A percentile compares a stretch with the other conserved stretches of the same genome.
Conservation (phyloP, 2,797 vertebrate genomes). For the Hapalemur alaotrensis region DNA sequence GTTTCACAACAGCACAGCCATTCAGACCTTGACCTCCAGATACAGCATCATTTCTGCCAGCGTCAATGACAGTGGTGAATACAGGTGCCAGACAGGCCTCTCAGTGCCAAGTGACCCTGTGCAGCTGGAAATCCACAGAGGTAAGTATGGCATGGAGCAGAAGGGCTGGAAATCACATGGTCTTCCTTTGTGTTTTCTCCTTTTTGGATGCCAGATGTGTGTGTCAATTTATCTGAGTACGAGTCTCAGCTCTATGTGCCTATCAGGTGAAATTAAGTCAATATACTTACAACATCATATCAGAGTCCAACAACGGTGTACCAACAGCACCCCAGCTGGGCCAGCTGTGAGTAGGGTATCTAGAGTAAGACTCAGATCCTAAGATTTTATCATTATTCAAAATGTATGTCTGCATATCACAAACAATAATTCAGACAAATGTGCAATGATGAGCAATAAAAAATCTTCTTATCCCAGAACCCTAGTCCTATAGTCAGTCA, state of each 20-base stretch:
- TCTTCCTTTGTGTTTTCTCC: not conserved
- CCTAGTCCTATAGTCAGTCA: not conserved
- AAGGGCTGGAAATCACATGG: not conserved
- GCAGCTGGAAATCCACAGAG: slow-evolving; percentile 26
- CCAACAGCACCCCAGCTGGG: not conserved
- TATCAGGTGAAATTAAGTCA: not conserved
- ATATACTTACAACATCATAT: not conserved
- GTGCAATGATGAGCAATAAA: not conserved
- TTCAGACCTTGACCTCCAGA: not conserved
- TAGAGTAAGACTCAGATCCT: not conserved
- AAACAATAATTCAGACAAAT: not conserved
- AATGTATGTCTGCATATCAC: not conserved
- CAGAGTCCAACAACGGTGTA: not conserved
- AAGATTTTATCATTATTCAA: not conserved
- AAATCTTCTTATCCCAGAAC: not conserved
- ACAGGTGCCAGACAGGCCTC: slow-evolving; percentile 40
- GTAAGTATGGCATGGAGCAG: not conserved
- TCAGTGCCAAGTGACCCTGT: slow-evolving; percentile 54
- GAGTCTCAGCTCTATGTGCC: not conserved
- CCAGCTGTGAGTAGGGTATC: not conserved
- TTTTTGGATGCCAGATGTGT: not conserved
- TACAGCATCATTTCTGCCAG: not conserved
- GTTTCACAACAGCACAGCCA: slow-evolving; percentile 30
- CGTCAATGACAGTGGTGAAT: slow-evolving; percentile 44
- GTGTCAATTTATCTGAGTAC: not conserved